Evolutionary conservation across 2,888 invertebrate genomes (phyloP).

Genomic region (Pachymerium ferrugineum): DNA sequence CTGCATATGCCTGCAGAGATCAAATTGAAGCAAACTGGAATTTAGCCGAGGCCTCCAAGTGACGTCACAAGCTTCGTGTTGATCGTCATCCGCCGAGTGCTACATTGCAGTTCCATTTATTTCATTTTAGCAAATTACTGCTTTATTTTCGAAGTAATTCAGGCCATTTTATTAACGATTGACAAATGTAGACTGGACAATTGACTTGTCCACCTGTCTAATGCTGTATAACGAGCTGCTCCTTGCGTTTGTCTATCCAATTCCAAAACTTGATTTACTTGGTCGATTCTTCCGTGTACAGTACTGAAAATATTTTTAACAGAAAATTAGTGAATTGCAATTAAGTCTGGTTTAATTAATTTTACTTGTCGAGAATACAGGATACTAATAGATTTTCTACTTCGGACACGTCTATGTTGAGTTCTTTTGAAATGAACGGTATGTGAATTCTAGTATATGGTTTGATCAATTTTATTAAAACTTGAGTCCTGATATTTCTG

Average conservation of each 20-base stretch:
- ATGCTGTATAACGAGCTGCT: conserved; percentile 80
- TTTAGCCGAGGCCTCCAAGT: not conserved
- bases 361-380: conserved; percentile 93
- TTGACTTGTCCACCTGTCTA: conserved; percentile 95
- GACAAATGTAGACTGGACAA: conserved; percentile 79
- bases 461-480: conserved; percentile 91
- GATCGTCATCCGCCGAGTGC: not conserved
- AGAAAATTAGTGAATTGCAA: not conserved
- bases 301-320: conserved; percentile 46
- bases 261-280: conserved; percentile 89
- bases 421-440: conserved; percentile 90
- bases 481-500: conserved; percentile 93
- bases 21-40: not conserved
- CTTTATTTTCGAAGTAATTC: conserved; percentile 37
- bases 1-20: not conserved
- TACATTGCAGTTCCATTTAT: not conserved
- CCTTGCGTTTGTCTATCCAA: conserved; percentile 68
- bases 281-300: conserved; percentile 57
- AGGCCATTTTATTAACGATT: conserved; percentile 90
- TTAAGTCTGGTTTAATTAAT: conserved; percentile 40
- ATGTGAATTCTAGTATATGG: conserved; percentile 98
- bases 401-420: conserved; percentile 88
- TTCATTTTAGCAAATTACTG: not conserved
- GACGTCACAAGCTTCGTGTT: not conserved
- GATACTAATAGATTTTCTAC: conserved; percentile 95